Evolutionary conservation across 2,113 vertebrate species (phyloP).

Genomic region (Thryonomys swinderianus): DNA sequence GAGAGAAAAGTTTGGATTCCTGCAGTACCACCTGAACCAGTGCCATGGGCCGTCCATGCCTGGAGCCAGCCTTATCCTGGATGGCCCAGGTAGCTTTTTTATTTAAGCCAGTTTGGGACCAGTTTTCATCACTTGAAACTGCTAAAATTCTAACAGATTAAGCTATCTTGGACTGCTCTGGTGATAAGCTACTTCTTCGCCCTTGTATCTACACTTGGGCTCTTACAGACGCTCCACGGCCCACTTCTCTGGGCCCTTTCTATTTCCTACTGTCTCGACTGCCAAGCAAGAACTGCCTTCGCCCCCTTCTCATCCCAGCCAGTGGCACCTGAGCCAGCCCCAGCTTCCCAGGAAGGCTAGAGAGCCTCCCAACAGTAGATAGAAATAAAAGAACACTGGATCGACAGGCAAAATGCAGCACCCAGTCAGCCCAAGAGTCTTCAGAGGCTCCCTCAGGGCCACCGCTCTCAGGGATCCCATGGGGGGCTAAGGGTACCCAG

Average conservation of each 20-base stretch:
- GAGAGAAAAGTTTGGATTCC: not conserved
- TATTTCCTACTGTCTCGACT: not conserved
- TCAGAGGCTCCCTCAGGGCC: not conserved
- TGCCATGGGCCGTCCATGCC: not conserved
- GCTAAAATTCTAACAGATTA: not conserved
- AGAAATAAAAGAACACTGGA: not conserved
- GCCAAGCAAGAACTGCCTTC: not conserved
- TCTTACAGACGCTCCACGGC: not conserved
- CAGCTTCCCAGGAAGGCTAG: not conserved
- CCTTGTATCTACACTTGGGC: not conserved
- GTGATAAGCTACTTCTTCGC: not conserved
- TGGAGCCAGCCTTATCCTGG: not conserved
- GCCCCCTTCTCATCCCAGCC: not conserved
- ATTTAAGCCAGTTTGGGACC: not conserved
- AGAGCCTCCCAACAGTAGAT: not conserved
- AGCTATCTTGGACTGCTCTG: not conserved
- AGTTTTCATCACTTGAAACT: not conserved
- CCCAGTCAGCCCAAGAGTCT: accelerated
- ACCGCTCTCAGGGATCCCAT: accelerated
- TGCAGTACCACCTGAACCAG: not conserved
- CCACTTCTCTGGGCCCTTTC: not conserved
- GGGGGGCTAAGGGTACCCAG: not conserved
- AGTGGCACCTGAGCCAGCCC: not conserved
- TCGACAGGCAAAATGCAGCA: not conserved
- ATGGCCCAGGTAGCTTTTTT: not conserved